A percentile compares a stretch with the other conserved stretches of the same genome.
phyloP scores from a whole-genome alignment of 37 sponge, comb jelly and placozoan species.

The Corticium candelabrum region DNA sequence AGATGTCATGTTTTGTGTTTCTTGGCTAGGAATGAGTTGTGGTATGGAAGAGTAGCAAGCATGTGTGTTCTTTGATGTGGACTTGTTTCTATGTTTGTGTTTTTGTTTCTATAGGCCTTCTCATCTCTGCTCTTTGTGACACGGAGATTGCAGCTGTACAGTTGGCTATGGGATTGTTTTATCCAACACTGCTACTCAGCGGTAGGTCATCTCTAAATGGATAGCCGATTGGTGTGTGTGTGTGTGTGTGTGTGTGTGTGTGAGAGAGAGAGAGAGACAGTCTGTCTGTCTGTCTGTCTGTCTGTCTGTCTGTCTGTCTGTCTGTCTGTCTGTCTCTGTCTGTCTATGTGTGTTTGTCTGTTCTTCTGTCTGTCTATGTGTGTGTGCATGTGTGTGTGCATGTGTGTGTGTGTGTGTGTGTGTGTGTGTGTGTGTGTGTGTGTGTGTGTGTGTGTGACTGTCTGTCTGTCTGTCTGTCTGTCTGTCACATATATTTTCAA shows the following conservation, averaged over 20 bases:
- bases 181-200: constrained; percentile 58
- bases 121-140: constrained; percentile 47
- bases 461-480: neutral
- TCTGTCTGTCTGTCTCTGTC: no score
- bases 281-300: no score
- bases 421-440: constrained; percentile 18
- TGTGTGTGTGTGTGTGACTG: constrained; percentile 17
- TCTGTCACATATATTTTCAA: no score
- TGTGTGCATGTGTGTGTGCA: no score
- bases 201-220: constrained; percentile 31
- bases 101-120: constrained; percentile 25
- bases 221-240: no score
- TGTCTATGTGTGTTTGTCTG: no score
- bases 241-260: no score
- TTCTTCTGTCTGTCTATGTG: no score
- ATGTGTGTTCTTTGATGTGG: neutral
- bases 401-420: constrained; percentile 27
- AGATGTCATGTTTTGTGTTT: no score
- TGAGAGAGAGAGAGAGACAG: no score
- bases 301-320: no score
- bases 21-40: constrained; percentile 54
- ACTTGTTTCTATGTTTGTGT: neutral
- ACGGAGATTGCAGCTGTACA: constrained; percentile 49
- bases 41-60: no score
- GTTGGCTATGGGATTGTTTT: constrained; percentile 42